These are phyloP conservation scores for Anguilla anguilla DNA, from an alignment of 2,797 vertebrate genomes.

Conservation along the genomic window DNA sequence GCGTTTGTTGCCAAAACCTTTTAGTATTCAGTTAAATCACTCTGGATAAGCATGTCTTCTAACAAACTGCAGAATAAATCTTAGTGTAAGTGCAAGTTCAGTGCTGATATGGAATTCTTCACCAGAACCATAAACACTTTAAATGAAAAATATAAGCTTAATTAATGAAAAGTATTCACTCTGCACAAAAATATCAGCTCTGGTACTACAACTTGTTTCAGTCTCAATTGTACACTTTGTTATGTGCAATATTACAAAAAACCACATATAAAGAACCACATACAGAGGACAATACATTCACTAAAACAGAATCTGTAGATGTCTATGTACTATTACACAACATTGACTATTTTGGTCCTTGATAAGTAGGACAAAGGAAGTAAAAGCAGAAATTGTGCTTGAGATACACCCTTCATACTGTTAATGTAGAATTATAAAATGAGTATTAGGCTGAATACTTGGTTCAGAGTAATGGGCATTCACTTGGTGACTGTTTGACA, in stretches of 20 bases:
- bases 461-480: background rate
- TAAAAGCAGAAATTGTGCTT: background rate
- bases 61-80: constrained; percentile 38
- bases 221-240: background rate
- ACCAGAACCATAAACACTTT: constrained; percentile 14
- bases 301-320: background rate
- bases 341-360: background rate
- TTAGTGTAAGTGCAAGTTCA: background rate
- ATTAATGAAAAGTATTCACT: background rate
- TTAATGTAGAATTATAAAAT: background rate
- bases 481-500: background rate
- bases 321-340: background rate
- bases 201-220: background rate
- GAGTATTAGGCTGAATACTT: background rate
- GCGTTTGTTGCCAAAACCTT: background rate
- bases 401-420: background rate
- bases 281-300: background rate
- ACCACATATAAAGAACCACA: background rate
- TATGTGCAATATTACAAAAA: background rate
- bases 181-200: background rate
- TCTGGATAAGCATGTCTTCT: background rate
- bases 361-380: constrained; percentile 17
- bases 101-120: constrained; percentile 21
- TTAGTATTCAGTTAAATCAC: background rate
- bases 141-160: background rate